Percentiles rank a stretch among this genome's conserved stretches.
These are phyloP conservation scores for Vipera latastei DNA, from an alignment of 2,797 vertebrate species.

Conservation along the genomic window DNA sequence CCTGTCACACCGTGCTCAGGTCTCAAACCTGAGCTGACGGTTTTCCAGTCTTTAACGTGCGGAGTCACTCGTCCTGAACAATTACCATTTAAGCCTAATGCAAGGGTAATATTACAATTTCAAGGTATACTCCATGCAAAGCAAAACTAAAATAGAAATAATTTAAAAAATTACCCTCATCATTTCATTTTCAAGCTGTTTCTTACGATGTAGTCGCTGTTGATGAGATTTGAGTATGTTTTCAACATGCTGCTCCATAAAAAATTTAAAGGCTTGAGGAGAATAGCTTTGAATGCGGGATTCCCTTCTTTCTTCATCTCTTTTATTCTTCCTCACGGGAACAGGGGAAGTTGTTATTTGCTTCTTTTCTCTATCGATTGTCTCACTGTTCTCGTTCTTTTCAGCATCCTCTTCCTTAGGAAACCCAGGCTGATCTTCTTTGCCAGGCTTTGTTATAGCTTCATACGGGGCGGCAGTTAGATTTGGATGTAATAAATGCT, in stretches of 20 bases:
- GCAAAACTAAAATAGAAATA: neutral
- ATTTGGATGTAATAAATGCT: slow-evolving; percentile 86
- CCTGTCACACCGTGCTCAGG: fast-evolving
- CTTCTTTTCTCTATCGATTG: slow-evolving; percentile 88
- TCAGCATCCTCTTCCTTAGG: slow-evolving; percentile 78
- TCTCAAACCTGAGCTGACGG: neutral
- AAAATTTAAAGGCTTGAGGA: slow-evolving; percentile 98
- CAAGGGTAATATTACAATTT: neutral
- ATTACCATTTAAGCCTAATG: neutral
- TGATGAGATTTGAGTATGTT: slow-evolving; percentile 97
- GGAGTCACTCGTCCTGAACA: neutral
- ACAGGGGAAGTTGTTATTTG: slow-evolving; percentile 97
- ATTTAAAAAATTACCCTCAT: slow-evolving; percentile 84
- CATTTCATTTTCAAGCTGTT: slow-evolving; percentile 98
- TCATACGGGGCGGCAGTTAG: slow-evolving; percentile 77
- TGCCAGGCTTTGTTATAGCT: slow-evolving; percentile 66
- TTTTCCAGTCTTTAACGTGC: neutral
- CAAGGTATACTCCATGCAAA: neutral
- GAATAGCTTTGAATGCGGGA: slow-evolving; percentile 91
- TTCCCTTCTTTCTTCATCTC: slow-evolving; percentile 89
- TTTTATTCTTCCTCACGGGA: slow-evolving; percentile 89
- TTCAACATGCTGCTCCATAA: slow-evolving; percentile 98
- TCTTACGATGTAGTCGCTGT: slow-evolving; percentile 88
- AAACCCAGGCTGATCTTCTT: slow-evolving; percentile 76
- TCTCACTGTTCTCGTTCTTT: slow-evolving; percentile 64